Conservation (phyloP, 2,113 vertebrate species). For the Pardalotus punctatus region DNA sequence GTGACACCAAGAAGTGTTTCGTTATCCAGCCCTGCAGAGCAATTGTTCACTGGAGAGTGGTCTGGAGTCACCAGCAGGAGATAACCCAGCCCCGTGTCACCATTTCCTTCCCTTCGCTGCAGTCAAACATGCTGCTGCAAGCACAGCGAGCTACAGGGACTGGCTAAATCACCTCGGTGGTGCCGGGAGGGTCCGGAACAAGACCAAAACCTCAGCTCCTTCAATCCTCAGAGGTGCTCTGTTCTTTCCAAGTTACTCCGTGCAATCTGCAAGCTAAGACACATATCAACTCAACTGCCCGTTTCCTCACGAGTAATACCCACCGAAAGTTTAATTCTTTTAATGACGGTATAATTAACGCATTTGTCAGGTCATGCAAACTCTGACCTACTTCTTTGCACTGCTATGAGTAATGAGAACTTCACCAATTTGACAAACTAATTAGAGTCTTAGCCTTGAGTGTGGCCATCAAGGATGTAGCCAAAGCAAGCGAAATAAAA, state of each 20-base stretch:
- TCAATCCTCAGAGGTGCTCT: not conserved
- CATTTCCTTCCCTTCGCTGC: not conserved
- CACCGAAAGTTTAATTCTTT: not conserved
- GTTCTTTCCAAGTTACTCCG: not conserved
- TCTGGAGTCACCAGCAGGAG: not conserved
- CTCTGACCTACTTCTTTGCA: not conserved
- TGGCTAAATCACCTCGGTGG: not conserved
- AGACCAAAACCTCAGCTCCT: not conserved
- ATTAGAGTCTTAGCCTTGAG: not conserved
- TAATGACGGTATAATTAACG: not conserved
- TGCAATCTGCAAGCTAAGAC: not conserved
- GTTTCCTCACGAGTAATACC: not conserved
- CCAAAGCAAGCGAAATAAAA: not conserved
- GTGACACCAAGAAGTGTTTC: constrained; percentile 1
- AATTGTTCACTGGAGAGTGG: not conserved
- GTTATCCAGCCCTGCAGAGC: not conserved
- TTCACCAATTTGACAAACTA: not conserved
- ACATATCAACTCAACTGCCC: not conserved
- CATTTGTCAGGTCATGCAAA: not conserved
- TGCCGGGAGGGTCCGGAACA: not conserved
- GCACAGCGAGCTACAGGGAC: not conserved
- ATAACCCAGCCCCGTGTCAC: not conserved
- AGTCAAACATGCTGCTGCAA: not conserved
- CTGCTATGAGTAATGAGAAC: not conserved
- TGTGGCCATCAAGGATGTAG: not conserved